phyloP scores from a whole-genome alignment of 1,140 invertebrate genomes.

The Atta texana region DNA sequence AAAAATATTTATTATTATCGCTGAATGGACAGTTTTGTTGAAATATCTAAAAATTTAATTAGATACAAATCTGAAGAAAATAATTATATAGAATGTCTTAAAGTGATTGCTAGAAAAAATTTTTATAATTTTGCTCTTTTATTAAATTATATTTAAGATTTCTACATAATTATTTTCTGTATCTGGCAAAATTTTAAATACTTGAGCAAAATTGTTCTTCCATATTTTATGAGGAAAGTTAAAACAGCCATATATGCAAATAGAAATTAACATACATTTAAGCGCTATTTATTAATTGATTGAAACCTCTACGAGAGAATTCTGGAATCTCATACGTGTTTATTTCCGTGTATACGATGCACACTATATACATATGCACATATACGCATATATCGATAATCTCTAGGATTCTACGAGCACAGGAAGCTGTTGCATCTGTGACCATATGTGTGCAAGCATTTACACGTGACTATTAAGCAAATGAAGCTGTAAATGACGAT shows the following conservation, averaged over 20 bases:
- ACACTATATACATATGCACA: neutral
- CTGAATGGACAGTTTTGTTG: no score
- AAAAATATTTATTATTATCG: neutral
- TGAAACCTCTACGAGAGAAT: constrained; percentile 10
- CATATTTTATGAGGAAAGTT: neutral
- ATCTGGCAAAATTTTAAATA: no score
- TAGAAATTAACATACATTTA: neutral
- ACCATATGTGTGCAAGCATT: constrained; percentile 66
- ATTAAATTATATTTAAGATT: no score
- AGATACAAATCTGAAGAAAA: no score
- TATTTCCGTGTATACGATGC: constrained; percentile 6
- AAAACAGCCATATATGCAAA: no score
- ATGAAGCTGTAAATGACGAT: constrained; percentile 65
- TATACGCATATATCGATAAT: neutral
- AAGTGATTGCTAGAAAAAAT: no score
- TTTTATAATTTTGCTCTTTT: no score
- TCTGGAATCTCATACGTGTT: constrained; percentile 12
- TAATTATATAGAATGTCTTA: no score
- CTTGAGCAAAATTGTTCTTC: no score
- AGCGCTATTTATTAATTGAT: constrained; percentile 30
- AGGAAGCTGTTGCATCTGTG: constrained; percentile 57
- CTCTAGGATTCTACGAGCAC: constrained; percentile 51
- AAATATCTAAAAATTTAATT: no score
- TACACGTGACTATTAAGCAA: constrained; percentile 63
- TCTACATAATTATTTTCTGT: no score